Percentiles rank a stretch among this genome's conserved stretches.
Evolutionary conservation across 2,113 vertebrate species (phyloP).

Genomic region (Sinocyclocheilus grahami): DNA sequence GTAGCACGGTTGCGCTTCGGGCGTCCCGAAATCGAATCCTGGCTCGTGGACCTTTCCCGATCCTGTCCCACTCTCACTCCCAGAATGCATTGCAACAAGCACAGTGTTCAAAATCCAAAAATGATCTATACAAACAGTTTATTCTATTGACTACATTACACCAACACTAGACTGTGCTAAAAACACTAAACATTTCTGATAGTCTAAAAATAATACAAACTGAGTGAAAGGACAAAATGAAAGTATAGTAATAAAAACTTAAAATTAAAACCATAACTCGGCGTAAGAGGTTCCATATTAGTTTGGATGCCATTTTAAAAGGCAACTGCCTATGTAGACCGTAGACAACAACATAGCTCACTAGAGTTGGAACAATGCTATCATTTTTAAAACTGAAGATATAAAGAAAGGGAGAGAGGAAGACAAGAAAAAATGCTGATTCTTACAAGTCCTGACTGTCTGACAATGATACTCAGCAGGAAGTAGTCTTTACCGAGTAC

Average conservation of each 20-base stretch:
- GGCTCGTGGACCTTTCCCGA: too few relatives aligned
- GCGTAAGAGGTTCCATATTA: not conserved
- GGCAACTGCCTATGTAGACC: not conserved
- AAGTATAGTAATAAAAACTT: not conserved
- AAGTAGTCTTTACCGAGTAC: constrained; percentile 17
- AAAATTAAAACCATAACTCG: not conserved
- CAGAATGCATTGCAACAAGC: too few relatives aligned
- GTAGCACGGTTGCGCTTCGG: too few relatives aligned
- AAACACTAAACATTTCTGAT: not conserved
- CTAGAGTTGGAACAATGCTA: not conserved
- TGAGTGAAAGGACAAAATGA: not conserved
- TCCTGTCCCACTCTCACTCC: too few relatives aligned
- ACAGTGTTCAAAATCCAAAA: too few relatives aligned
- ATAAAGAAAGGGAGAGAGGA: not conserved
- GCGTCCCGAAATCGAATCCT: too few relatives aligned
- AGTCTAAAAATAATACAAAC: not conserved
- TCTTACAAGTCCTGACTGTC: constrained; percentile 8
- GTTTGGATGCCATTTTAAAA: not conserved
- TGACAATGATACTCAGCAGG: constrained; percentile 27
- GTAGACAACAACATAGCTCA: not conserved
- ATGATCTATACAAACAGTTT: not conserved
- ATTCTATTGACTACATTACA: not conserved
- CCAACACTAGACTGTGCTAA: not conserved
- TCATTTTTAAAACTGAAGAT: not conserved
- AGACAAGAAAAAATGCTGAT: not conserved